Base-by-base conservation (phyloP, 2,113 vertebrate genomes). In the Cottus gobio region DNA sequence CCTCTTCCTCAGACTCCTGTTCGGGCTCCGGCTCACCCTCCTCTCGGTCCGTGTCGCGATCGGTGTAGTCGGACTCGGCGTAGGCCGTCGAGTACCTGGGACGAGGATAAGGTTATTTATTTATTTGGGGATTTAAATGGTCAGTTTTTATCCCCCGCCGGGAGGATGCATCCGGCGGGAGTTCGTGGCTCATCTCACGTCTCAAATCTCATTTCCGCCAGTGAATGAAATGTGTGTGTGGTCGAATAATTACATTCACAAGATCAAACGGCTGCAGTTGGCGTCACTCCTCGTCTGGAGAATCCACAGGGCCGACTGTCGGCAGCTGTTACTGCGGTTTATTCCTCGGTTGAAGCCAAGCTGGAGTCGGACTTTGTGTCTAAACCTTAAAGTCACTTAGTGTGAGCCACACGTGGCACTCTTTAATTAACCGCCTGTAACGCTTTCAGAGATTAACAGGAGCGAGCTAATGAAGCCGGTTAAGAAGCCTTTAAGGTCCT, bases 41-140 rank as follows among this genome's bases (percentile, higher is more conserved):
- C 57, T 96, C 97, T 54, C 75, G 89, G 85, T 96, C 97, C 0
- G 96, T 96, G 85, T 98, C 97, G 0, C 94, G 91, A 67, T 98
- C 97, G 0, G 94, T 95, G 3, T 96, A 97, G 77, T 99, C 97
- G 0, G 98, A 99, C 82, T 99, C 98, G 0, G 96, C 96, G 0
- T 97, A 97, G 65, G 97, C 98, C 1, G 97, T 99, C 1, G 92
- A 95, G 87, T 99, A 99, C 22, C 97, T 99, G 80, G 4, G 65
- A 86, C 12, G 56, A 0, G 65, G 20, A 42, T 0, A 2, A 9
- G 4, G 16, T 42, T 28, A 18, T 46, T 46, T 9, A 44, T 18
- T 44, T 11, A 28, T 44, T 65, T 5, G 22, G 2, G 5, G 28
- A 46, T 36, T 22, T 20, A 0, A 46, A 56, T 39, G 2, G 39